Base-by-base conservation (phyloP, 2,888 invertebrate genomes). In the Celastrina argiolus region DNA sequence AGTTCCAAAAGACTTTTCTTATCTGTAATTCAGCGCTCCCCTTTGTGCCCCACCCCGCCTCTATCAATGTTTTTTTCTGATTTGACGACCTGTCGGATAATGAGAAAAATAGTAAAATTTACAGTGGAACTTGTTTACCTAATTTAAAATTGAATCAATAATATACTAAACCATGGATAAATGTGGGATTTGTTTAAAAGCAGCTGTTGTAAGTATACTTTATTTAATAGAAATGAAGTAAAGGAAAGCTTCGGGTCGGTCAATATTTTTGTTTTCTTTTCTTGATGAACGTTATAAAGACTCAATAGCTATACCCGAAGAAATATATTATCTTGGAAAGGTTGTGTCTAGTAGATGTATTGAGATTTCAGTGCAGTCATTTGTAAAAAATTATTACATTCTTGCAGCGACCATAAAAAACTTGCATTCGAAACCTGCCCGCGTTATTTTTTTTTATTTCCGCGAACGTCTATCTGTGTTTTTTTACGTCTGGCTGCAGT, bases 221-320 rank as follows among this genome's bases (percentile, higher is more conserved):
- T 59, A 58, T 26, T 61, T n/a, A 31, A 45, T 34, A 14, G 18
- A 45, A 31, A 5, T 66, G 39, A 45, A 61, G 18, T 69, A 70
- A 74, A 68, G 56, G 74, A 73, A 79, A 78, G 77, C 82, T 80
- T 81, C 75, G 74, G 78, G 75, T 75, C 72, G 73, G 73, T 81
- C 81, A 81, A 79, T 84, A 82, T 84, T 85, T 88, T 83, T 88
- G 88, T 89, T 90, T 90, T 90, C 85, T 84, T 88, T 85, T 79
- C 72, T 76, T 76, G 79, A 81, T 81, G 83, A 84, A 80, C 82
- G 82, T 78, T 51, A 22, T 51, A 22, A 22, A 22, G 22, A 22
- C 51, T 51, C 12, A 51, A 6, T 22, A 51, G 51, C 51, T 51
- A 14, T 14, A 51, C 12, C 10, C 16, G 12, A 4, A 51, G 22